These are phyloP conservation scores for Sphaerodactylus townsendi DNA, from an alignment of 2,113 vertebrate genomes.

Conservation along the genomic window DNA sequence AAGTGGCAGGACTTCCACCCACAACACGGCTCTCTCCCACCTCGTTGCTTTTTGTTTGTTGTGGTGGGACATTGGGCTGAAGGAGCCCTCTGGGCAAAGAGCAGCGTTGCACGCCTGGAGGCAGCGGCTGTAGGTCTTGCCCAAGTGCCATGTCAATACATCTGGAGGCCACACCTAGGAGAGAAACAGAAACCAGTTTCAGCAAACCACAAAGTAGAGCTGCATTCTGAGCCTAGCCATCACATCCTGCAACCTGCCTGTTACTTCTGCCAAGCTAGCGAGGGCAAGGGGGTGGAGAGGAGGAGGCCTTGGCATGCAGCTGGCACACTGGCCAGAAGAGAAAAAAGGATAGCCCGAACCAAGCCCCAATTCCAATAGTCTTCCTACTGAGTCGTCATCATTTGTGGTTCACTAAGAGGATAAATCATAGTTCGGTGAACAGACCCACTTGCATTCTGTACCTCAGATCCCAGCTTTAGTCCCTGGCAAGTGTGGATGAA, in stretches of 20 bases:
- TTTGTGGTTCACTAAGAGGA: too few relatives aligned
- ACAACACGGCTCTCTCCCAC: slow-evolving; percentile 3
- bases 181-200: not conserved
- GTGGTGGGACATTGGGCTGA: not conserved
- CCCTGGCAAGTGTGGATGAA: too few relatives aligned
- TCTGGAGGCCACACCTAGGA: slow-evolving; percentile 1
- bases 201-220: not conserved
- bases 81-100: slow-evolving; percentile 6
- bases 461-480: too few relatives aligned
- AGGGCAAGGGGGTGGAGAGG: not conserved
- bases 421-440: too few relatives aligned
- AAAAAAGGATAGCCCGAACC: not conserved
- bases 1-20: slow-evolving; percentile 2
- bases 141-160: not conserved
- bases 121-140: slow-evolving; percentile 15
- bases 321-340: too few relatives aligned
- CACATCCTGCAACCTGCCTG: not conserved
- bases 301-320: not conserved
- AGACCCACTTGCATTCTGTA: too few relatives aligned
- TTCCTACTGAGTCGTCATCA: too few relatives aligned
- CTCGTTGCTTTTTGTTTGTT: not conserved
- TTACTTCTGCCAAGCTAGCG: not conserved
- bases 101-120: not conserved
- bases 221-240: not conserved
- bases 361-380: too few relatives aligned